Evolutionary conservation across 1,140 invertebrate species (phyloP).

Genomic region (Sinonovacula constricta): DNA sequence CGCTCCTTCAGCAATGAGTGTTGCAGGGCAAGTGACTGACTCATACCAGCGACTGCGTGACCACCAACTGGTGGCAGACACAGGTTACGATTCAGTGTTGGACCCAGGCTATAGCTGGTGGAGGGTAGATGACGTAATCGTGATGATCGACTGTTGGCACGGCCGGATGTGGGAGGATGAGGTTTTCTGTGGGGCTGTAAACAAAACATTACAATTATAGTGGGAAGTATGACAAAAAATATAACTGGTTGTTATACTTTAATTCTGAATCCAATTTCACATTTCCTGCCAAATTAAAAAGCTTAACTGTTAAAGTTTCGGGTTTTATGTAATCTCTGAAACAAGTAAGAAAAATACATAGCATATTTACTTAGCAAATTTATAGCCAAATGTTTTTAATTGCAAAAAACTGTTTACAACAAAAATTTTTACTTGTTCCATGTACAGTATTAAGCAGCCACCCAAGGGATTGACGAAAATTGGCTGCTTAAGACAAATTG

Average conservation of each 20-base stretch:
- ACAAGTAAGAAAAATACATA: too few species aligned
- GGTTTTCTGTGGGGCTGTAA: constrained; percentile 70
- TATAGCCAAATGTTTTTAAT: too few species aligned
- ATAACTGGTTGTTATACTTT: too few species aligned
- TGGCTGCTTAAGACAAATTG: too few species aligned
- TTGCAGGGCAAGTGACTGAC: constrained; percentile 33
- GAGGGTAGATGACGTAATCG: constrained; percentile 64
- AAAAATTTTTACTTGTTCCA: too few species aligned
- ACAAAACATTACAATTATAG: constrained; percentile 16
- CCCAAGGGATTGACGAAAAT: too few species aligned
- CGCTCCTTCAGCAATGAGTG: constrained; percentile 40
- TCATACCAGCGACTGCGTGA: constrained; percentile 54
- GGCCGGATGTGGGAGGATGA: constrained; percentile 70
- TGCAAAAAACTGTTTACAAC: too few species aligned
- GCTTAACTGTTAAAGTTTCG: not conserved
- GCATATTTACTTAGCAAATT: too few species aligned
- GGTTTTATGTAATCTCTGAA: too few species aligned
- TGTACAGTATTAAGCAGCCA: too few species aligned
- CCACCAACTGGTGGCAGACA: constrained; percentile 77
- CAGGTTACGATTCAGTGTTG: constrained; percentile 73
- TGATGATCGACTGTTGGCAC: constrained; percentile 54
- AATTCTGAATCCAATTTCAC: too few species aligned
- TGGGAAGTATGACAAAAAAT: not conserved
- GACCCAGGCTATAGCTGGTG: constrained; percentile 32
- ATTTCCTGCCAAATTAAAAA: constrained; percentile 6